These are phyloP conservation scores for Chalcis sispes DNA, from an alignment of 2,888 invertebrate species.

Conservation along the genomic window DNA sequence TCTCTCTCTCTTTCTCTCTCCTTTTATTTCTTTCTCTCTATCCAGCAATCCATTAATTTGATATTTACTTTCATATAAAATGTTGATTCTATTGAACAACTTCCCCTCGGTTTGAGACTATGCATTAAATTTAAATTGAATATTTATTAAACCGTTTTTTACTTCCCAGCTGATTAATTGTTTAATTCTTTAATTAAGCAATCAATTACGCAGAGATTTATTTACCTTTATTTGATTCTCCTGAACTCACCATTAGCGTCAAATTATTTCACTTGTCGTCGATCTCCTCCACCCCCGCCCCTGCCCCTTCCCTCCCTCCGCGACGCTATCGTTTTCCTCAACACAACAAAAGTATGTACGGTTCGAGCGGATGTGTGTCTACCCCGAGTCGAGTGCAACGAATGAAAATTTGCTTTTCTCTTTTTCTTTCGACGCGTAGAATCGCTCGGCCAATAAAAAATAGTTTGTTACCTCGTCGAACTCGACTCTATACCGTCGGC, in stretches of 20 bases:
- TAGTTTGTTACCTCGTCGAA: not conserved
- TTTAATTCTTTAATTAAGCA: slow-evolving; percentile 34
- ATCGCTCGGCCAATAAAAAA: not conserved
- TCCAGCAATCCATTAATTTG: not conserved
- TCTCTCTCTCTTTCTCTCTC: too few relatives aligned
- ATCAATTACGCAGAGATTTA: slow-evolving; percentile 26
- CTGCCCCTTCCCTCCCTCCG: too few relatives aligned
- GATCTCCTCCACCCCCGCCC: not conserved
- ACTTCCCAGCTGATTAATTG: not conserved
- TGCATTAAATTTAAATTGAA: not conserved
- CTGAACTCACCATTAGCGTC: not conserved
- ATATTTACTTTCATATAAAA: slow-evolving; percentile 11
- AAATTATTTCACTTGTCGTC: slow-evolving; percentile 13
- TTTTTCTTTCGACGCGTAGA: not conserved
- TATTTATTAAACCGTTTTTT: slow-evolving; percentile 10
- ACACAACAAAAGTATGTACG: too few relatives aligned
- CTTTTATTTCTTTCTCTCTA: too few relatives aligned
- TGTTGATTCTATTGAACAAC: slow-evolving; percentile 4
- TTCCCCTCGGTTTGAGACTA: not conserved
- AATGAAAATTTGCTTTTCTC: too few relatives aligned
- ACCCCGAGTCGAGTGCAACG: not conserved
- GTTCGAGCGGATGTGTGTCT: too few relatives aligned
- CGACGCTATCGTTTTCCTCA: too few relatives aligned
- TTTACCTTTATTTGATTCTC: slow-evolving; percentile 23
- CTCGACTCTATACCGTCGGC: not conserved